These are phyloP conservation scores for Eulithis testata DNA, from an alignment of 2,888 invertebrate genomes.

Conservation along the genomic window DNA sequence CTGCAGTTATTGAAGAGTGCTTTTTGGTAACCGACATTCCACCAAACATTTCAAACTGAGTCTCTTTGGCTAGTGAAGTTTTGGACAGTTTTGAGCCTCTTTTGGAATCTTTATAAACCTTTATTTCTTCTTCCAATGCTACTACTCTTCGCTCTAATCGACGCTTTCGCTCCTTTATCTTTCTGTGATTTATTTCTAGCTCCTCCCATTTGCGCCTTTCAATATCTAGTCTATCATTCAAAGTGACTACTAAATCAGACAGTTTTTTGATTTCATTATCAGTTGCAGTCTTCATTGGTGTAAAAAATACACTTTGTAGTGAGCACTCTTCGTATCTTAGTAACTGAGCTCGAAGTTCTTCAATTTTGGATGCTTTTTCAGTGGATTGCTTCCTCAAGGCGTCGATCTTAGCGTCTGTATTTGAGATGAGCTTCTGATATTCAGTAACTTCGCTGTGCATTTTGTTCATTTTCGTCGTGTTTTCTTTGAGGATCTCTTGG, in stretches of 20 bases:
- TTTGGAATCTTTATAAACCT: constrained; percentile 56
- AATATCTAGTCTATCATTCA: constrained; percentile 83
- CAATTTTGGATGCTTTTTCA: constrained; percentile 77
- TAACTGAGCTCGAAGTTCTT: constrained; percentile 74
- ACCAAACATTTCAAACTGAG: constrained; percentile 46
- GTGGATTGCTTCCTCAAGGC: constrained; percentile 75
- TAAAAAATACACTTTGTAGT: constrained; percentile 77
- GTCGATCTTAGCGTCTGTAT: constrained; percentile 79
- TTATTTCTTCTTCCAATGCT: constrained; percentile 61
- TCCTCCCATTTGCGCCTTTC: constrained; percentile 86
- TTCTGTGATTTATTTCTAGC: constrained; percentile 82
- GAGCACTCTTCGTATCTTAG: constrained; percentile 77
- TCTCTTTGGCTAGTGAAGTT: constrained; percentile 56
- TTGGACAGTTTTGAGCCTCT: constrained; percentile 63
- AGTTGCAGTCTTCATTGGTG: constrained; percentile 82
- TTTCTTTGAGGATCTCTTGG: constrained; percentile 79
- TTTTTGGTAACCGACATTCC: constrained; percentile 52
- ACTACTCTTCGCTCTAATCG: constrained; percentile 63
- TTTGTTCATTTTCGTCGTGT: constrained; percentile 77
- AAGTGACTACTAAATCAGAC: constrained; percentile 82
- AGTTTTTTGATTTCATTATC: constrained; percentile 86
- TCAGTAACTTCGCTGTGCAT: constrained; percentile 71
- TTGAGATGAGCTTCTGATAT: constrained; percentile 71
- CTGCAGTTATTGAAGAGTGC: constrained; percentile 56
- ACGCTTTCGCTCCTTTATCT: constrained; percentile 81